These are phyloP conservation scores for Ferrisia virgata DNA, from an alignment of 2,888 invertebrate species.

Conservation along the genomic window DNA sequence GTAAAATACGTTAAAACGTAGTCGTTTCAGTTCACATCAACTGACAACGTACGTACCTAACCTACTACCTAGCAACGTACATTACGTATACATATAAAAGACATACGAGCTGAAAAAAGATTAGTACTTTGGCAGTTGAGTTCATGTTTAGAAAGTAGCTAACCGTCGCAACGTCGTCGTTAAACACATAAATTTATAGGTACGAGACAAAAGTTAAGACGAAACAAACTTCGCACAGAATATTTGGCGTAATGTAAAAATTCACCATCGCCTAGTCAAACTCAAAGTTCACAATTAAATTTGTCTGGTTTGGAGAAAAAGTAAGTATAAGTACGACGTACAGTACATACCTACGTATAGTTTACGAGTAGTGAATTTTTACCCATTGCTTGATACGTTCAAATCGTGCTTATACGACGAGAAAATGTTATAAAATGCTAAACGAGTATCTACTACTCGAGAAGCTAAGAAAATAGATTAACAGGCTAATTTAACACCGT, in stretches of 20 bases:
- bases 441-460: background rate
- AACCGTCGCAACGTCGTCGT: background rate
- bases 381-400: background rate
- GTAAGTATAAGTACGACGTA: too few species aligned
- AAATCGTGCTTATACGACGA: slow-evolving; percentile 6
- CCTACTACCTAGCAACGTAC: background rate
- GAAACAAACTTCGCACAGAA: background rate
- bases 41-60: background rate
- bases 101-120: slow-evolving; percentile 11
- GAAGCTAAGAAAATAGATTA: background rate
- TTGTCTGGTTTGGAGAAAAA: background rate
- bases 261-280: background rate
- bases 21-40: background rate
- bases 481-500: background rate
- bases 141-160: slow-evolving; percentile 13
- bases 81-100: background rate
- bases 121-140: slow-evolving; percentile 15
- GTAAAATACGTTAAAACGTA: background rate
- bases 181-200: background rate
- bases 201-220: background rate
- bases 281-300: slow-evolving; percentile 19
- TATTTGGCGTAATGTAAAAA: slow-evolving; percentile 16
- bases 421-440: background rate
- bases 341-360: background rate
- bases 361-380: background rate